phyloP scores from a whole-genome alignment of 2,888 invertebrate species.

The Nomada ferruginata region DNA sequence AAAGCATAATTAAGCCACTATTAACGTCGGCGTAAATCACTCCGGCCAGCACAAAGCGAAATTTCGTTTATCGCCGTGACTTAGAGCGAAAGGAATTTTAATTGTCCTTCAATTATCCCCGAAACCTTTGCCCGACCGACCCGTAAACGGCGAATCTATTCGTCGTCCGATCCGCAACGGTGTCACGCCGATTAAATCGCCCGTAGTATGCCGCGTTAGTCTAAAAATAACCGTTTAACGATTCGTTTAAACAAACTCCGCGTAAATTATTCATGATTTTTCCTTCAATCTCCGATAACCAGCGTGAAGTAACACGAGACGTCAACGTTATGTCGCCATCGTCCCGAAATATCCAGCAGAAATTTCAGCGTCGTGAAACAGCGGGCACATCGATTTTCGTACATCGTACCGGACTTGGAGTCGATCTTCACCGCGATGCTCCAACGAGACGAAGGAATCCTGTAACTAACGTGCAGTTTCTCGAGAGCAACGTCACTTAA shows the following conservation, averaged over 20 bases:
- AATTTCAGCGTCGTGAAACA: conserved; percentile 34
- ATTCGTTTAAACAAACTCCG: conserved; percentile 17
- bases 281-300: conserved; percentile 16
- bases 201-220: not conserved
- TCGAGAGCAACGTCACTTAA: not conserved
- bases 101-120: conserved; percentile 55
- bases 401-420: not conserved
- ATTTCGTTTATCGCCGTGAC: conserved; percentile 52
- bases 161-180: conserved; percentile 2
- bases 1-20: conserved; percentile 50
- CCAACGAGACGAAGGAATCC: not conserved
- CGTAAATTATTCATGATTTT: conserved; percentile 7
- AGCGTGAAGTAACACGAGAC: not conserved
- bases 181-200: not conserved
- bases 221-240: conserved; percentile 28
- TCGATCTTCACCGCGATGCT: conserved; percentile 16
- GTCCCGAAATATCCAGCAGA: not conserved
- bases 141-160: conserved; percentile 13
- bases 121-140: not conserved
- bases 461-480: not conserved
- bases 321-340: not conserved
- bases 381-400: conserved; percentile 30
- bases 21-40: conserved; percentile 53
- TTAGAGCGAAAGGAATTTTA: conserved; percentile 50
- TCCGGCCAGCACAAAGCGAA: conserved; percentile 35